Evolutionary conservation across 2,888 invertebrate species (phyloP).

Genomic region (Linnaemya tessellans): DNA sequence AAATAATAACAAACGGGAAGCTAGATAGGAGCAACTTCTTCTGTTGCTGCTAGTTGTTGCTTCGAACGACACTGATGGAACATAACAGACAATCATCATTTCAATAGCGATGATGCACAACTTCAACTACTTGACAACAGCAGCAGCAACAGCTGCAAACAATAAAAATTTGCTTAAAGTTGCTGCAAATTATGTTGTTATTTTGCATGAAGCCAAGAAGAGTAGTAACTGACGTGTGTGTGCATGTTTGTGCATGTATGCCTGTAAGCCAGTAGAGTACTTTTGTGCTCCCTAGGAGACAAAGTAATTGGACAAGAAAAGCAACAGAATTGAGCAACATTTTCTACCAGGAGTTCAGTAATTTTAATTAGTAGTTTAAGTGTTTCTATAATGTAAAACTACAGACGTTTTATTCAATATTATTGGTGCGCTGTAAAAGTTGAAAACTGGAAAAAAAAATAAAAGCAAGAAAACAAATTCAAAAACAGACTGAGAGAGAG

Average conservation of each 20-base stretch:
- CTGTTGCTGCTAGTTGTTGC: slow-evolving; percentile 39
- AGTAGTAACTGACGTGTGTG: too few relatives aligned
- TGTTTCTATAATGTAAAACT: slow-evolving; percentile 58
- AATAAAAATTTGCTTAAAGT: slow-evolving; percentile 41
- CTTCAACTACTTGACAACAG: slow-evolving; percentile 61
- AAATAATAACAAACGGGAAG: background rate
- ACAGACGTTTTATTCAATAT: slow-evolving; percentile 37
- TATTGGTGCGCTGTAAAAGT: slow-evolving; percentile 33
- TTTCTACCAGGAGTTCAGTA: slow-evolving; percentile 63
- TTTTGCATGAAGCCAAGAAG: background rate
- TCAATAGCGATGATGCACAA: slow-evolving; percentile 57
- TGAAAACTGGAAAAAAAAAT: background rate
- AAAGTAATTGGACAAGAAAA: slow-evolving; percentile 58
- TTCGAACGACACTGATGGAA: slow-evolving; percentile 19
- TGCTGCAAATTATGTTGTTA: slow-evolving; percentile 25
- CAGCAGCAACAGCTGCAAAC: slow-evolving; percentile 43
- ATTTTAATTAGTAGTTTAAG: background rate
- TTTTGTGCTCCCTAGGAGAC: slow-evolving; percentile 2
- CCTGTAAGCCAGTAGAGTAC: background rate
- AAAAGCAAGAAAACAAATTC: background rate
- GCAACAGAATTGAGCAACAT: slow-evolving; percentile 73
- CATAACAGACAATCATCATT: slow-evolving; percentile 21
- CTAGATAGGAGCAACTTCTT: background rate
- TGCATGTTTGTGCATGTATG: background rate
- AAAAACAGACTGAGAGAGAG: background rate